phyloP scores from a whole-genome alignment of 2,888 invertebrate genomes.

The Lasioglossum zephyrum region DNA sequence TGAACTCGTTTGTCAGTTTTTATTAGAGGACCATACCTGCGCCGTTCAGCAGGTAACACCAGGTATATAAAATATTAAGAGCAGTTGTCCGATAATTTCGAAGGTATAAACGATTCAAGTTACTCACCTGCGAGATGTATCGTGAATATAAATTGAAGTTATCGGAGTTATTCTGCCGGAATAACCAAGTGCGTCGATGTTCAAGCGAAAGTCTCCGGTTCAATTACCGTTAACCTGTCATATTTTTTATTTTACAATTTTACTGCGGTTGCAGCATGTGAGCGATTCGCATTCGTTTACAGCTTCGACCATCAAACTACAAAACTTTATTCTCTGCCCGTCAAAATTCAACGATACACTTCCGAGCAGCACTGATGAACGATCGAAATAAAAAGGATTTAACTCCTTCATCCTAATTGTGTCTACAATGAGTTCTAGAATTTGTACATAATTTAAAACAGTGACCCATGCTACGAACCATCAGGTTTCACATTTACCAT shows the following conservation, averaged over 20 bases:
- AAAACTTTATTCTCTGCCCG: not conserved
- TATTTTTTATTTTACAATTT: not conserved
- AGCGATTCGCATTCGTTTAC: not conserved
- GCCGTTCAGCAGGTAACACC: not conserved
- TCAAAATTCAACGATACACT: not conserved
- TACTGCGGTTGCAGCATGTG: not conserved
- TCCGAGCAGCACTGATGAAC: not conserved
- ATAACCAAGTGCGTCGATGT: not conserved
- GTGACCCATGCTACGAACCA: not conserved
- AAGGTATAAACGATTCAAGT: not conserved
- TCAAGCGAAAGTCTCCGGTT: not conserved
- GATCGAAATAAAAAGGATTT: not conserved
- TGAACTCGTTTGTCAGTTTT: not conserved
- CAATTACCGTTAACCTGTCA: not conserved
- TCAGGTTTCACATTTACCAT: not conserved
- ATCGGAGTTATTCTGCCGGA: not conserved
- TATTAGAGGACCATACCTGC: not conserved
- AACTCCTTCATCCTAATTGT: not conserved
- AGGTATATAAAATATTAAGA: not conserved
- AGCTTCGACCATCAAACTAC: not conserved
- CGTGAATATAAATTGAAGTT: slow-evolving; percentile 8
- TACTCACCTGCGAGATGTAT: not conserved
- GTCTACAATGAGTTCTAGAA: not conserved
- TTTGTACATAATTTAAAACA: not conserved
- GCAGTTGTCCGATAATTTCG: not conserved